Base-by-base conservation (phyloP, 1,140 invertebrate genomes). In the Drosophila cardini region DNA sequence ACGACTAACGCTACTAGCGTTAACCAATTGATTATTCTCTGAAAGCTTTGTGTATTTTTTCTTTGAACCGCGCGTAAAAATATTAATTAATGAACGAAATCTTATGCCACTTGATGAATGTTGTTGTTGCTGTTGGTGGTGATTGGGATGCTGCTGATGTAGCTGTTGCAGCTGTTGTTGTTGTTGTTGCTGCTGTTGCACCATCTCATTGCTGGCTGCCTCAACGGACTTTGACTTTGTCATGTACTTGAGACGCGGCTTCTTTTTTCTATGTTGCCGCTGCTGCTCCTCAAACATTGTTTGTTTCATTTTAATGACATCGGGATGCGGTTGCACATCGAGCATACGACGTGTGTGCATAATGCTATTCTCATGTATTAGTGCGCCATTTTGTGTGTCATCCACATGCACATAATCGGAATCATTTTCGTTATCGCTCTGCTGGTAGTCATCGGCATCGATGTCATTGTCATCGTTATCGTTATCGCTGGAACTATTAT, bases 41-140 rank as follows among this genome's bases (percentile, higher is more conserved):
- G 78, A 84, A 26, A 91, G 64, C 43, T 91, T 91, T 11, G 83
- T 89, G 13, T 90, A 91, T 38, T 91, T 91, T 48, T 91, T 91
- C 2, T 85, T 85, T 2, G 90, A 81, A 32, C 52, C 34, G 38
- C 79, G 75, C 21, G 75, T 77, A 2, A 91, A 87, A 2, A 91
- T 45, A 62, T 69, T 91, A 5, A 81, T 71, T 13, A 91, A n/a
- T 0, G 76, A 75, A 6, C 68, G 75, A 7, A 91, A 74, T 30
- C 80, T 89, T 6, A 57, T 80, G 40, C 80, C 73, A 36, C 72
- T 46, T 0, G 83, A 63, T 5, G 85, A 90, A 46, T 89, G 77
- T 72, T 87, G 72, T 16, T 71, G 76, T 7, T 36, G 55, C 6
- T 76, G 63, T 7, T 62, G 72, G 1, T 71, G 67, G 0, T 64